phyloP scores from a whole-genome alignment of 1,140 invertebrate genomes.

The Drosophila serrata region DNA sequence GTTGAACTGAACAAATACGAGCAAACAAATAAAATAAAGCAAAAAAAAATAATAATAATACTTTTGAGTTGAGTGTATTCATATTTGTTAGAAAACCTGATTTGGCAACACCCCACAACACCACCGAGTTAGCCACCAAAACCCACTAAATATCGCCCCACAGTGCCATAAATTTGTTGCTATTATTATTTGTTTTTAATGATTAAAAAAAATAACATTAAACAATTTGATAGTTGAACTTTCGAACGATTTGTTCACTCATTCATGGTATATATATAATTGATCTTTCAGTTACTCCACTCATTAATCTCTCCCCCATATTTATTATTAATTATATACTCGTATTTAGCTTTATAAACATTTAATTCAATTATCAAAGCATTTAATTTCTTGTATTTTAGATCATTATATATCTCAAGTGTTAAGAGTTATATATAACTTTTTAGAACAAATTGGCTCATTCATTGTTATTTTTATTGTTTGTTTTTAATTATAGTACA shows the following conservation, averaged over 20 bases:
- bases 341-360: not conserved
- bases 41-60: not conserved
- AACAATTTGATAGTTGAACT: too few species aligned
- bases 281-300: not conserved
- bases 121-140: slow-evolving; percentile 6
- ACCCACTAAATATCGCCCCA: slow-evolving; percentile 23
- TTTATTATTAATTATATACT: slow-evolving; percentile 15
- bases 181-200: slow-evolving; percentile 4
- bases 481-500: slow-evolving; percentile 51
- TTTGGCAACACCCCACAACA: slow-evolving; percentile 28
- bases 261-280: slow-evolving; percentile 1
- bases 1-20: slow-evolving; percentile 32
- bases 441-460: slow-evolving; percentile 3
- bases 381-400: not conserved
- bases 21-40: slow-evolving; percentile 14
- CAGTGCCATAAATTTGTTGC: slow-evolving; percentile 16
- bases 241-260: slow-evolving; percentile 1
- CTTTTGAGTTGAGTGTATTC: slow-evolving; percentile 13
- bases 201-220: not conserved
- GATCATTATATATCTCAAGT: not conserved
- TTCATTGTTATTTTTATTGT: slow-evolving; percentile 49
- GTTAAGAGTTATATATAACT: not conserved
- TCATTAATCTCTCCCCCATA: slow-evolving; percentile 19
- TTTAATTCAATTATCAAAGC: too few species aligned
- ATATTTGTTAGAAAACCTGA: slow-evolving; percentile 43